A percentile compares a stretch with the other conserved stretches of the same genome.
phyloP scores from a whole-genome alignment of 1,140 invertebrate species.

The Pseudobourletiella spinata region DNA sequence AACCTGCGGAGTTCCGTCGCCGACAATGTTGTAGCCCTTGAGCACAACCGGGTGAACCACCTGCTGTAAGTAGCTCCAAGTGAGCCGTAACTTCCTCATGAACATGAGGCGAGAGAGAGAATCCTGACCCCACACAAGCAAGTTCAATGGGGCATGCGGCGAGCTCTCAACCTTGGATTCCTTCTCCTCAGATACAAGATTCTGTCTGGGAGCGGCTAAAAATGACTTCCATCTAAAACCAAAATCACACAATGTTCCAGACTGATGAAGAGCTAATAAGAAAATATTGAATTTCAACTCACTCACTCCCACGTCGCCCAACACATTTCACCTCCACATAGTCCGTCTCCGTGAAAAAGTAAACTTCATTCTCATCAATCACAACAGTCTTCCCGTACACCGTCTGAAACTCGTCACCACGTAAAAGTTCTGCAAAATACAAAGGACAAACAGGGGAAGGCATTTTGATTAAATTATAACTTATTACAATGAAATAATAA shows the following conservation, averaged over 20 bases:
- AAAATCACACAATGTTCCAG: too few relatives aligned
- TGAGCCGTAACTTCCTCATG: conserved; percentile 71
- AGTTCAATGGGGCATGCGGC: conserved; percentile 54
- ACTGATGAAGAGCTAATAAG: conserved; percentile 50
- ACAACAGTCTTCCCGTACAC: neutral
- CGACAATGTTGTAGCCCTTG: conserved; percentile 83
- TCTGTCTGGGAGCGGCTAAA: conserved; percentile 9
- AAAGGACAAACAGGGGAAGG: neutral
- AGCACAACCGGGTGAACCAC: conserved; percentile 57
- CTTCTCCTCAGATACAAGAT: neutral
- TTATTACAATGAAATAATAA: neutral
- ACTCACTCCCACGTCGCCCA: conserved; percentile 43
- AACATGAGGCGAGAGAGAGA: conserved; percentile 80
- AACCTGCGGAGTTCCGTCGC: conserved; percentile 88
- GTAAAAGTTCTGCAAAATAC: conserved; percentile 1
- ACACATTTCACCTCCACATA: conserved; percentile 1
- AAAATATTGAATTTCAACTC: conserved; percentile 45
- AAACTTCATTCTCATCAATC: neutral
- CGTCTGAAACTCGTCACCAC: neutral
- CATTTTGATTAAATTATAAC: neutral
- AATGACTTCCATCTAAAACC: conserved; percentile 7
- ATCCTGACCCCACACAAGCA: conserved; percentile 85
- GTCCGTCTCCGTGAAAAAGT: neutral
- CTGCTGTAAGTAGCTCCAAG: conserved; percentile 63
- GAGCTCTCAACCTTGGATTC: neutral